phyloP scores from a whole-genome alignment of 2,113 vertebrate species.

The Oenanthe oenanthe region DNA sequence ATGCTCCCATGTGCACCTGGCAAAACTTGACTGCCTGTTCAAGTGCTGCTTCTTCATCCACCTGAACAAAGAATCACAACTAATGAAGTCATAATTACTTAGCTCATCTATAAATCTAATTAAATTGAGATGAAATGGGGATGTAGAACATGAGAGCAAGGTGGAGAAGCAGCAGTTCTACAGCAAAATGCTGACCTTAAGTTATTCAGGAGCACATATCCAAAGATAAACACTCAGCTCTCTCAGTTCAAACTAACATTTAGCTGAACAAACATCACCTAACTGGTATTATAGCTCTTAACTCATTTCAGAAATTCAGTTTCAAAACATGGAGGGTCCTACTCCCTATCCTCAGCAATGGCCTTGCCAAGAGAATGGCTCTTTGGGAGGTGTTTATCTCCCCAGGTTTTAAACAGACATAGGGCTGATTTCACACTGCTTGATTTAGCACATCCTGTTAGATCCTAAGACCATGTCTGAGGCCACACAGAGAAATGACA shows the following conservation, averaged over 20 bases:
- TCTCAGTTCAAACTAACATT: neutral
- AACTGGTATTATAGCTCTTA: neutral
- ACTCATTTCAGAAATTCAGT: neutral
- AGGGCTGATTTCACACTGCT: neutral
- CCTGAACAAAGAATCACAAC: conserved; percentile 75
- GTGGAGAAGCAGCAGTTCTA: neutral
- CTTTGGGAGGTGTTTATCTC: neutral
- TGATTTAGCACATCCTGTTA: neutral
- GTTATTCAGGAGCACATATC: neutral
- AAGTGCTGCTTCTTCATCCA: conserved; percentile 94
- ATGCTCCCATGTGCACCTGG: conserved; percentile 92
- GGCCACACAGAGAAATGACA: neutral
- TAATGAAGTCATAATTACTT: neutral
- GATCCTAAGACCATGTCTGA: neutral
- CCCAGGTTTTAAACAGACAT: neutral
- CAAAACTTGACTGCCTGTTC: conserved; percentile 99
- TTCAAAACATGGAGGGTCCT: neutral
- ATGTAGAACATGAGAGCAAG: neutral
- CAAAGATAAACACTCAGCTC: neutral
- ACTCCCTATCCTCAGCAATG: neutral
- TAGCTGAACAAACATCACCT: neutral
- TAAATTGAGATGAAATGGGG: neutral
- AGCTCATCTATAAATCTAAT: neutral
- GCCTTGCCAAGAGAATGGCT: neutral
- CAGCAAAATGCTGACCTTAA: neutral